These are phyloP conservation scores for Protonemura montana DNA, from an alignment of 2,888 invertebrate genomes.

Conservation along the genomic window DNA sequence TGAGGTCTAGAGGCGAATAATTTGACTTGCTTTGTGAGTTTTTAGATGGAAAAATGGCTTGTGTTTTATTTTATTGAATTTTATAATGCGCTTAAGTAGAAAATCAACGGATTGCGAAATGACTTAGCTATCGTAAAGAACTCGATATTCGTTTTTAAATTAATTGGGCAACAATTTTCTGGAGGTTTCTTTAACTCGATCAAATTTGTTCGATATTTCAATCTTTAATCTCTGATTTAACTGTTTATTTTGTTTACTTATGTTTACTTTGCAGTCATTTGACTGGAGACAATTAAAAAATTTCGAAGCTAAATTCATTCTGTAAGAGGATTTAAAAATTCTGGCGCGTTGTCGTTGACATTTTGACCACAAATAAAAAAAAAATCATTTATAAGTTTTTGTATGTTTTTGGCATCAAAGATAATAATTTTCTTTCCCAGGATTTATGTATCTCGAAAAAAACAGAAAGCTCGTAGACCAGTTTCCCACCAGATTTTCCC, in stretches of 20 bases:
- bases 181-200: background rate
- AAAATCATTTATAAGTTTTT: background rate
- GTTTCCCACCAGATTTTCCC: background rate
- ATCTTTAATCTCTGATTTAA: background rate
- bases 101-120: too few species aligned
- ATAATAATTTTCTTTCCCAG: background rate
- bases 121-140: background rate
- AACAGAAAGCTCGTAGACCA: background rate
- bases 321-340: background rate
- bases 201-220: background rate
- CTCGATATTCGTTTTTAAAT: background rate
- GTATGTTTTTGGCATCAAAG: background rate
- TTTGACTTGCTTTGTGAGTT: too few species aligned
- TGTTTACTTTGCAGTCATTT: background rate
- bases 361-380: background rate
- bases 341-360: background rate
- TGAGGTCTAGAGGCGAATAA: background rate
- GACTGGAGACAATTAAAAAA: background rate
- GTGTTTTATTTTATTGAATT: too few species aligned
- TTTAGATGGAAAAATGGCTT: too few species aligned
- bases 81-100: too few species aligned
- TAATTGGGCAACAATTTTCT: background rate
- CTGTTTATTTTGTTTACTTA: background rate
- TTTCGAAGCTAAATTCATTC: background rate
- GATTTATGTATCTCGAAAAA: background rate